A percentile compares a stretch with the other conserved stretches of the same genome.
phyloP scores from a whole-genome alignment of 2,797 vertebrate species.

The Melanotaenia maccullochi region DNA sequence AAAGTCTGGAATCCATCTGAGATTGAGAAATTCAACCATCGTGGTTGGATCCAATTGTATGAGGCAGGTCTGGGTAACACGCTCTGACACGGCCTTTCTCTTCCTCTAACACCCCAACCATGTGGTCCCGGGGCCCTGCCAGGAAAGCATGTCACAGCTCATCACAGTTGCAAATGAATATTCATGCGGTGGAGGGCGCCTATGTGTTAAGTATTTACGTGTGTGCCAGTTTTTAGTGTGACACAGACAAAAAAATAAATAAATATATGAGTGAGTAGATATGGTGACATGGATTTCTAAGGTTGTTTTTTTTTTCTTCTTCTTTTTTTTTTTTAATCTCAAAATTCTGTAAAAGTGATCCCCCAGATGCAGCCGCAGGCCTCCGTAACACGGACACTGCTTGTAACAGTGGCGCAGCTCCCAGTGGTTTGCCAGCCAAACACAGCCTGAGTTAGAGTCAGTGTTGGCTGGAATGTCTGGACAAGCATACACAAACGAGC shows the following conservation, averaged over 20 bases:
- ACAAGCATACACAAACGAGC: slow-evolving; percentile 27
- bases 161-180: slow-evolving; percentile 86
- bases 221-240: slow-evolving; percentile 42
- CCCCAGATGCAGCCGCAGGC: slow-evolving; percentile 47
- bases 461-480: slow-evolving; percentile 56
- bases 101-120: slow-evolving; percentile 78
- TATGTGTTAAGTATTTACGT: slow-evolving; percentile 66
- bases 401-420: slow-evolving; percentile 59
- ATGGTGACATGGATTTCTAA: slow-evolving; percentile 19
- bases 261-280: neutral
- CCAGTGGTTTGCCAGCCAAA: slow-evolving; percentile 61
- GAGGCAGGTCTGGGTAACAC: slow-evolving; percentile 77
- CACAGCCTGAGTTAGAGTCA: slow-evolving; percentile 52
- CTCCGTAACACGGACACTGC: slow-evolving; percentile 42
- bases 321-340: slow-evolving; percentile 2
- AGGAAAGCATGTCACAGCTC: slow-evolving; percentile 82
- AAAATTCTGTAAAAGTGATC: slow-evolving; percentile 35
- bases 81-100: slow-evolving; percentile 81
- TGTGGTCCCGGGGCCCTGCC: slow-evolving; percentile 78
- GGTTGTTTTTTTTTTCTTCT: slow-evolving; percentile 10
- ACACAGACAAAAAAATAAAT: slow-evolving; percentile 20
- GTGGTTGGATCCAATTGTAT: slow-evolving; percentile 72
- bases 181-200: slow-evolving; percentile 76
- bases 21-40: slow-evolving; percentile 73
- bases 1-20: slow-evolving; percentile 78